Evolutionary conservation across 2,888 invertebrate genomes (phyloP).

Genomic region (Neocrepidodera transversa): DNA sequence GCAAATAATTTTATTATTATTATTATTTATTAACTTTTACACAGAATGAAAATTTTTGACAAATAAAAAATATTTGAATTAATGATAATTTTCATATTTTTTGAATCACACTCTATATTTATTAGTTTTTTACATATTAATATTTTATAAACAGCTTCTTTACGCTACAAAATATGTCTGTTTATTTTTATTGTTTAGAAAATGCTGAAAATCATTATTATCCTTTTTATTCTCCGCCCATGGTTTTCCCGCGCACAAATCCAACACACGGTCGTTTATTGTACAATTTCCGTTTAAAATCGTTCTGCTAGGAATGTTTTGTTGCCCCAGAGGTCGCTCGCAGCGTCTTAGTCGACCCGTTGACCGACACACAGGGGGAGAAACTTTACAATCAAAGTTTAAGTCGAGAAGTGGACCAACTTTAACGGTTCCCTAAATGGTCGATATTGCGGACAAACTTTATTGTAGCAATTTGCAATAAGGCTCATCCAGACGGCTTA

Average conservation of each 20-base stretch:
- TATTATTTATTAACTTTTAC: no score
- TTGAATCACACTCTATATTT: no score
- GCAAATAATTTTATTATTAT: no score
- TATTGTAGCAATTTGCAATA: conserved; percentile 31
- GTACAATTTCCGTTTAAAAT: conserved; percentile 5
- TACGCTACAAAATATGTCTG: no score
- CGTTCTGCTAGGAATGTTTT: background rate
- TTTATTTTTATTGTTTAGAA: no score
- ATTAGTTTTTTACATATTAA: no score
- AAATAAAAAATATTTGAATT: no score
- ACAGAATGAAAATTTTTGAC: no score
- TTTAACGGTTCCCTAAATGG: conserved; percentile 32
- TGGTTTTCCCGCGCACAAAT: background rate
- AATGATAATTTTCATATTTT: no score
- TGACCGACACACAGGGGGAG: conserved; percentile 27
- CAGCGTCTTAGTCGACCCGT: conserved; percentile 6
- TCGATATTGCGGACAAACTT: conserved; percentile 33
- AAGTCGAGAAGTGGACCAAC: conserved; percentile 29
- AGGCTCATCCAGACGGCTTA: conserved; percentile 30
- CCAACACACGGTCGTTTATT: background rate
- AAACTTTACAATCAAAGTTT: conserved; percentile 36
- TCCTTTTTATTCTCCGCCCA: background rate
- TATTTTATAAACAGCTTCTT: no score
- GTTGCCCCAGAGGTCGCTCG: background rate
- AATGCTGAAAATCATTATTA: no score